Evolutionary conservation across 2,113 vertebrate genomes (phyloP), one percentile per base, ranked within the genome.

Genomic region (Mola mola): DNA sequence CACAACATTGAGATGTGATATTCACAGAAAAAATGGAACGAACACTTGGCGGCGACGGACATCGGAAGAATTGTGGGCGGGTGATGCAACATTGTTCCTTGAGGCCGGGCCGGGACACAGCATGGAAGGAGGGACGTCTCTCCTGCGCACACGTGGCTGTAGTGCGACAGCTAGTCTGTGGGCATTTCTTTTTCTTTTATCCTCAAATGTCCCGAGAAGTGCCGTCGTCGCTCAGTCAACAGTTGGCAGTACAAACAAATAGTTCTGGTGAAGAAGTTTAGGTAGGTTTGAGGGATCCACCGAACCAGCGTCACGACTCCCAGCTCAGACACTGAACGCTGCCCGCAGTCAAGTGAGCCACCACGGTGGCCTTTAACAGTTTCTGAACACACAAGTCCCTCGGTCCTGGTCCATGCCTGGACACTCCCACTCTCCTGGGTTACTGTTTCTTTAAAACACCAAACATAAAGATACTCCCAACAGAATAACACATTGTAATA

Each of bases 401-500:
- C 50, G n/a, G 53, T 75, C 67, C 53, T 61, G 28, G 72, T 83
- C 78, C 71, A 55, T 53, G 64, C 48, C 37, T 47, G 62, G 65
- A 79, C 67, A 15, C 68, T 64, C 67, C 71, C 75, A 78, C 53
- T 60, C 58, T 81, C 69, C 42, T 44, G 38, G 59, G 69, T 53
- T 74, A 48, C 15, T 34, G 29, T 80, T 74, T 76, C 59, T 77
- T 59, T 71, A 83, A 82, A 86, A 82, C 81, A 88, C 73, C 79
- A 81, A 88, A 89, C 79, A 85, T 82, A 86, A 82, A 84, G 75
- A 84, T 78, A 80, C 79, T 80, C 70, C 79, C 74, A 86, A 89
- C 83, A 79, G 80, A 83, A 89, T 82, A 87, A 88, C 89, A 91
- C 84, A 87, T 87, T 74, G 73, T 84, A 76, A 83, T 82, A 87